Percentiles rank a stretch among this genome's conserved stretches.
phyloP scores from a whole-genome alignment of 1,140 invertebrate species.

The Nautilus pompilius region DNA sequence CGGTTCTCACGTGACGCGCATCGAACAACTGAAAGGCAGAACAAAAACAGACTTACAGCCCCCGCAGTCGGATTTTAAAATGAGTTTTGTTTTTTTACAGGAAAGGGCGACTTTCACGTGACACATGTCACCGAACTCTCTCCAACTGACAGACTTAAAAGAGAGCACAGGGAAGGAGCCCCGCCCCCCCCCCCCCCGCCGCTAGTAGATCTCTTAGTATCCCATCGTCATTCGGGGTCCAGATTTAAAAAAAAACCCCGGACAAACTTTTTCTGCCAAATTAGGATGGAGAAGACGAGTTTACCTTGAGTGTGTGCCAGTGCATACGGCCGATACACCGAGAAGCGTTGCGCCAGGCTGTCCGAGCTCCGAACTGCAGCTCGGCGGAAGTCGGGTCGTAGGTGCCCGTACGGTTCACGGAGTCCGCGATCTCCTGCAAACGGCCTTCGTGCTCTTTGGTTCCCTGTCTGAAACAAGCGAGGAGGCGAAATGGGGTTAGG shows the following conservation, averaged over 20 bases:
- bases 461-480: constrained; percentile 19
- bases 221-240: neutral
- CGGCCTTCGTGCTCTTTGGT: constrained; percentile 54
- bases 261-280: neutral
- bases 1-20: constrained; percentile 84
- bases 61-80: neutral
- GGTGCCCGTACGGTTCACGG: constrained; percentile 61
- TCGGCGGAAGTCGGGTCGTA: constrained; percentile 89
- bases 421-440: constrained; percentile 72
- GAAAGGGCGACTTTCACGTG: too few relatives aligned
- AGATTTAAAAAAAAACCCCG: neutral
- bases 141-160: too few relatives aligned
- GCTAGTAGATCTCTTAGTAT: neutral
- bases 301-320: constrained; percentile 88
- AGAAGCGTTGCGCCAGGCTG: constrained; percentile 87
- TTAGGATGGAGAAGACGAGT: constrained; percentile 5
- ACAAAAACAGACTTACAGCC: neutral
- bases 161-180: too few relatives aligned
- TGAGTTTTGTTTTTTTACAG: neutral
- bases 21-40: constrained; percentile 75
- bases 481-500: neutral
- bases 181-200: too few relatives aligned
- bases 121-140: too few relatives aligned
- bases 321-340: constrained; percentile 89
- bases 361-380: constrained; percentile 83